Evolutionary conservation across 2,113 vertebrate genomes (phyloP), one percentile per base, ranked within the genome.

Genomic region (Tragelaphus strepsiceros): DNA sequence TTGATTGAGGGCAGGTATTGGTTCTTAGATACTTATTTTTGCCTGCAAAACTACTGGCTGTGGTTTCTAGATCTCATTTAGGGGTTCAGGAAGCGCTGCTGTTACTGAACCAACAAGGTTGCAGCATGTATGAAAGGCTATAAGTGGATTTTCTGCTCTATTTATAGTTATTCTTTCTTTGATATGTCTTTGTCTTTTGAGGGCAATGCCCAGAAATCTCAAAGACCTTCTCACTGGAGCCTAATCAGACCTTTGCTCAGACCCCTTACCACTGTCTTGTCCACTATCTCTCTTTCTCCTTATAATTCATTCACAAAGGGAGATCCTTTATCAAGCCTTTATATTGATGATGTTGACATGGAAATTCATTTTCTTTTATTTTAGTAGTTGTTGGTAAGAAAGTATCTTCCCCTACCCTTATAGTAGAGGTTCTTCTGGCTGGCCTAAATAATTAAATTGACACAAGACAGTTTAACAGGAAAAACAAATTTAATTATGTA

Each of bases 301-400:
- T 24, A 7, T 88, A 51, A 71, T 2, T 88, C 21, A 35, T 86
- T 90, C 21, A 77, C 26, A 28, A 1, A 58, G 5, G 56, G 24
- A 92, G 35, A 35, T 56, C 7, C 13, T 61, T 87, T 71, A 1
- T 49, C 30, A 64, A 53, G 12, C 2, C 1, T 7, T 74, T 71
- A 30, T 7, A 51, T 6, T 13, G 1, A 16, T 2, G 2, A 1
- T 58, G 1, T 24, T 39, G 19, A 16, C 49, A 24, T 46, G 24
- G 28, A 17, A 26, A 58, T 19, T 6, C 11, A 49, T 26, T 5
- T 43, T 85, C 26, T 43, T 67, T 78, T 61, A 67, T 64, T 28
- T n/a, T 9, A 85, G 10, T 12, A 77, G 32, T 22, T 35, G 32
- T 56, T 54, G 51, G 21, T 22, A 54, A 83, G 81, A 83, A 56